Evolutionary conservation across 1,140 invertebrate genomes (phyloP).

Genomic region (Nasonia giraulti): DNA sequence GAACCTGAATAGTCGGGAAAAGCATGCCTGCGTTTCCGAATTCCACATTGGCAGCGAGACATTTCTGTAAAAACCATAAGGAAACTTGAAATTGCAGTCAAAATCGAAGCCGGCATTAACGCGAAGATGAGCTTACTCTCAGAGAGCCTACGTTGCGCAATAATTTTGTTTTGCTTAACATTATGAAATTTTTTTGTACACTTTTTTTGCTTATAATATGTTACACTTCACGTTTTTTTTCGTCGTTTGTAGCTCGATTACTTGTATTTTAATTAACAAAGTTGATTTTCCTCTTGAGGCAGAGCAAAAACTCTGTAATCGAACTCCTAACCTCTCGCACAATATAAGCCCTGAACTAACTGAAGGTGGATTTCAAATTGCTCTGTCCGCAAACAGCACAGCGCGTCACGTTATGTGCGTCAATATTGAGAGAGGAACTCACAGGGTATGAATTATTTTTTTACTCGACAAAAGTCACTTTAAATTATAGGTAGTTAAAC

Average conservation of each 20-base stretch:
- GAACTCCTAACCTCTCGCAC: background rate
- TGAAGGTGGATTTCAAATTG: background rate
- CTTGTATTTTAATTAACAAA: constrained; percentile 6
- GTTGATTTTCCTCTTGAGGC: background rate
- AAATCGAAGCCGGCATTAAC: constrained; percentile 16
- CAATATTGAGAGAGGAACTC: background rate
- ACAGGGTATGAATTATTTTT: background rate
- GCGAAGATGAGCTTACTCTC: constrained; percentile 52
- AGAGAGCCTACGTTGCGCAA: constrained; percentile 55
- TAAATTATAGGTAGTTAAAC: background rate
- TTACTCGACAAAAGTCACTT: background rate
- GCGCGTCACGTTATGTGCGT: background rate
- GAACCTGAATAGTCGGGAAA: constrained; percentile 63
- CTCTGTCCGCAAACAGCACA: background rate
- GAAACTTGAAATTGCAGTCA: constrained; percentile 20
- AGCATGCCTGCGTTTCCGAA: constrained; percentile 48
- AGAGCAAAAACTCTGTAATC: background rate
- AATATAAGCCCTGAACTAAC: no score
- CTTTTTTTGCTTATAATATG: constrained; percentile 3
- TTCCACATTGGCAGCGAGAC: constrained; percentile 54
- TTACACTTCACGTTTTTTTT: background rate
- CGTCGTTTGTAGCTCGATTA: background rate
- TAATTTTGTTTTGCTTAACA: constrained; percentile 58
- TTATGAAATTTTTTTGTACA: constrained; percentile 34
- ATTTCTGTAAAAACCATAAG: constrained; percentile 57